phyloP scores from a whole-genome alignment of 2,113 vertebrate species.

The Leptosomus discolor region DNA sequence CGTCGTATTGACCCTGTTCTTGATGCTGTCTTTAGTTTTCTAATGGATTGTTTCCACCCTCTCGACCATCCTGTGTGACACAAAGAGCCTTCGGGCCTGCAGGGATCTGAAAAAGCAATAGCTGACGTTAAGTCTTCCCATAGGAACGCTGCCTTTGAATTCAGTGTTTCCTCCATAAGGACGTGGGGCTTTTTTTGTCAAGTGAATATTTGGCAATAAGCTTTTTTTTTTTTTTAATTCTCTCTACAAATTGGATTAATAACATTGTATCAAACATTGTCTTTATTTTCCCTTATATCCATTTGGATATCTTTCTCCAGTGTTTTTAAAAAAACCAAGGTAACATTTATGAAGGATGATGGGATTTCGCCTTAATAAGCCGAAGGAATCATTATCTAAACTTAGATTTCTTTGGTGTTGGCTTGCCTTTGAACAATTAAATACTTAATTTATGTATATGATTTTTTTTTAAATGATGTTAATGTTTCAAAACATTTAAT shows the following conservation, averaged over 20 bases:
- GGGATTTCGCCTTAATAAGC: not conserved
- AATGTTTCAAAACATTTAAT: not conserved
- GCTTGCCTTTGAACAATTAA: not conserved
- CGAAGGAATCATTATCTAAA: not conserved
- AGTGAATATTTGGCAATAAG: not conserved
- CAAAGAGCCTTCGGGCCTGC: not conserved
- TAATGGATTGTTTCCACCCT: not conserved
- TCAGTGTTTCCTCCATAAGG: not conserved
- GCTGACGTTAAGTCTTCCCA: not conserved
- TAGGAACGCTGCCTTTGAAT: not conserved
- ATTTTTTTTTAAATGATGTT: not conserved
- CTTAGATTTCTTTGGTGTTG: not conserved
- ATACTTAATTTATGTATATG: not conserved
- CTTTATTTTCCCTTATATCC: not conserved
- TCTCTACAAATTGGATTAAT: not conserved
- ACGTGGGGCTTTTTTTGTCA: not conserved
- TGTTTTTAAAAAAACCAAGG: not conserved
- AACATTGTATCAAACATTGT: not conserved
- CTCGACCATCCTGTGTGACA: not conserved
- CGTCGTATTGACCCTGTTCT: rapidly evolving
- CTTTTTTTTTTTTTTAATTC: not conserved
- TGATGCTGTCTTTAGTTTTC: not conserved
- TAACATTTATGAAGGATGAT: not conserved
- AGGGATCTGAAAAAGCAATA: not conserved
- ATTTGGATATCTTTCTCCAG: not conserved